These are phyloP conservation scores for Torymus auratus DNA, from an alignment of 2,888 invertebrate species.

Conservation along the genomic window DNA sequence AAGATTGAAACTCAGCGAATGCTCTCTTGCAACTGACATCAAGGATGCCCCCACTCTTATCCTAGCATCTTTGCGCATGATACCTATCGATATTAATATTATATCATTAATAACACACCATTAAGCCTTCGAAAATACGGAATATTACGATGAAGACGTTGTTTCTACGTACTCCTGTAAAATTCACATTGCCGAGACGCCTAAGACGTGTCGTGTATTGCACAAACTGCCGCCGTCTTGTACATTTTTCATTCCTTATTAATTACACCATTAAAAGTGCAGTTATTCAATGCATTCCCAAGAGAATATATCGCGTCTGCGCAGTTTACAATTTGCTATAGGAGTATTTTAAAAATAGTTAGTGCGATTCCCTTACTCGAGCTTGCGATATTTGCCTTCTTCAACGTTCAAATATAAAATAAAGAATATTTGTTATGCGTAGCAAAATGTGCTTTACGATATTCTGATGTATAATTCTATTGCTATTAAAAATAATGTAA, in stretches of 20 bases:
- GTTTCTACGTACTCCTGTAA: neutral
- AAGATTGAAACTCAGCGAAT: neutral
- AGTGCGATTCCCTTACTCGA: too few species aligned
- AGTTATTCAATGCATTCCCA: neutral
- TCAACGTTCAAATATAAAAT: too few species aligned
- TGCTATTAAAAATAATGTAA: too few species aligned
- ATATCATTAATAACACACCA: neutral
- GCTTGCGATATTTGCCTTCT: too few species aligned
- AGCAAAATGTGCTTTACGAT: too few species aligned
- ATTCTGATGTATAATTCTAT: too few species aligned
- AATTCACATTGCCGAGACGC: neutral
- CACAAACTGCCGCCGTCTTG: neutral
- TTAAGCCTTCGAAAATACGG: neutral
- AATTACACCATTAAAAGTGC: slow-evolving; percentile 19
- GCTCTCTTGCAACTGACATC: neutral
- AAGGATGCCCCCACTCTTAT: slow-evolving; percentile 10
- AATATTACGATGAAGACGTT: neutral
- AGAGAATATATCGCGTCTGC: neutral
- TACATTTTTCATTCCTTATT: slow-evolving; percentile 5
- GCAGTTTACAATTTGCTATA: neutral
- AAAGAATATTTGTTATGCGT: too few species aligned
- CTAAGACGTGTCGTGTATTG: neutral
- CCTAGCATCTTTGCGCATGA: neutral
- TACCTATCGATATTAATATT: neutral
- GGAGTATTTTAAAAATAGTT: neutral